Base-by-base conservation (phyloP, 2,113 vertebrate genomes). In the Hippocampus abdominalis region DNA sequence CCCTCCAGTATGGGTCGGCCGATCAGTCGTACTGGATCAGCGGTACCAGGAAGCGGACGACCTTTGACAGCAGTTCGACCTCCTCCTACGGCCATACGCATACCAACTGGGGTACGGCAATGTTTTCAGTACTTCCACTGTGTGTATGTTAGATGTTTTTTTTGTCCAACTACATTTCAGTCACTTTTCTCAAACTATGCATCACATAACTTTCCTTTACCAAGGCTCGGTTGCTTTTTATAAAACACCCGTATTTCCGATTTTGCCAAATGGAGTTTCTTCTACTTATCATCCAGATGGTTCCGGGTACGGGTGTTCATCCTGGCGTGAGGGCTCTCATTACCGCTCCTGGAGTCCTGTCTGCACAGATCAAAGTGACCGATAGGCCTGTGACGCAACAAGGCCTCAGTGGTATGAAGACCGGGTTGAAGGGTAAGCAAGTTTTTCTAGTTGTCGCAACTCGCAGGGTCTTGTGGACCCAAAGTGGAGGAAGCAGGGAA, bases 401-500 rank as follows among this genome's bases (percentile, higher is more conserved):
- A 80, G 97, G 96, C 3, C 93, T 99, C 81, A 98, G 95, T 77
- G 97, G 97, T 74, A 98, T 98, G 94, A 98, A 98, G 90, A 98
- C 95, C 23, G 94, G 93, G 21, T 80, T 94, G 77, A 98, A 96
- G 94, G 96, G 97, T 98, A 13, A 10, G 25, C 40, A 36, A 72
- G 21, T 23, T 54, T 21, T 53, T n/a, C 13, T 18, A 16, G 13
- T 36, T 2, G 5, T 36, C 32, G 7, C 32, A 6, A 6, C 32
- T 36, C 32, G 4, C 32, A 36, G 32, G 4, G 5, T 1, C 32
- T 32, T 32, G 32, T 32, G 32, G 32, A 32, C 32, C 32, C 32
- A 32, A 32, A 32, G 32, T 32, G 32, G 5, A 42, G 40, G 32
- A 32, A 32, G 5, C 32, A 6, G 32, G 32, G 32, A 36, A 36